Evolutionary conservation across 2,113 vertebrate species (phyloP), one percentile per base, ranked within the genome.

Genomic region (Eublepharis macularius): DNA sequence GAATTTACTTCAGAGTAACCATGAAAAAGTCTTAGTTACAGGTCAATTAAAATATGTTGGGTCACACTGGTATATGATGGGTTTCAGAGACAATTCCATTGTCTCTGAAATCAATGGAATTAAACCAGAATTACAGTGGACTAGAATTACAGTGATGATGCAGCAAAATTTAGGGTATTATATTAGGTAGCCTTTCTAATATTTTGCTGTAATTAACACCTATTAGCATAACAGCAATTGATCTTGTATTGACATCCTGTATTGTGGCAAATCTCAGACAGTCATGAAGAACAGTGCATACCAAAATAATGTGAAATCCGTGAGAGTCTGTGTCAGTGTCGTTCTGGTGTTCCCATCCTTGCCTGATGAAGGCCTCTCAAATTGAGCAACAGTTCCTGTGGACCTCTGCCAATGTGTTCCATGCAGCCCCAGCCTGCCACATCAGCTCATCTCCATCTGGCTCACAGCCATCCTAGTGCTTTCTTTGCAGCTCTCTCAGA

Each of bases 401-500:
- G 69, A 74, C 16, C 41, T 80, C 54, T 45, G 84, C 84, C 84
- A 86, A 39, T 12, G 54, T 21, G 51, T 39, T 86, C 84, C 51
- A 60, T 47, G 84, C 68, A 74, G 43, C 54, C 69, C 51, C 41
- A 80, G 68, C 68, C 84, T 86, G 84, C 84, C 77, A 86, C 84
- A 86, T 86, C 84, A 80, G 77, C 78, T 86, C 77, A 80, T 86
- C 84, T 86, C 84, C 54, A 36, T 85, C 76, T 86, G 84, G 84
- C 84, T 65, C 70, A 60, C n/a, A 74, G 77, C 84, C 84, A 80
- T 86, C 41, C n/a, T 8, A 21, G 68, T 36, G 43, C 60, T 80
- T 73, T 24, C 16, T 65, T 29, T 80, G 77, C 54, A 73, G 19
- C 26, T 80, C 68, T 34, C 76, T 73, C 54, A 85, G 76, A 73